Conservation (phyloP, 2,888 invertebrate genomes). For the Octodonta nipae region DNA sequence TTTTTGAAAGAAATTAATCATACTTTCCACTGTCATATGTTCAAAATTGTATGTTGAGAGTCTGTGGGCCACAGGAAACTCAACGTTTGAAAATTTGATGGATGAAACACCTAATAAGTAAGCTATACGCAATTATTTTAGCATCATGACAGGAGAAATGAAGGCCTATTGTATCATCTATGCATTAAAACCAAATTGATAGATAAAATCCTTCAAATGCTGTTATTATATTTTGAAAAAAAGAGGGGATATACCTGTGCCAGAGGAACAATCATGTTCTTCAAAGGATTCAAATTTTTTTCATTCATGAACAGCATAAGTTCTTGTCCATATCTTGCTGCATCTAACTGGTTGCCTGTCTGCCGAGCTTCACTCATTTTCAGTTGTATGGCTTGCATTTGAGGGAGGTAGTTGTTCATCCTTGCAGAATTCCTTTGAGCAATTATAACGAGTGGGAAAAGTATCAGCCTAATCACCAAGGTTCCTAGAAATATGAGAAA, state of each 20-base stretch:
- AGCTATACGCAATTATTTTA: too few species aligned
- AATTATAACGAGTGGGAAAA: conserved; percentile 78
- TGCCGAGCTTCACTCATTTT: conserved; percentile 79
- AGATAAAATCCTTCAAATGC: too few species aligned
- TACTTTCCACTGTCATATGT: too few species aligned
- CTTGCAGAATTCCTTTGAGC: conserved; percentile 67
- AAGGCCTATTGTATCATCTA: too few species aligned
- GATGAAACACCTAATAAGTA: too few species aligned
- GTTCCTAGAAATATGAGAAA: conserved; percentile 46
- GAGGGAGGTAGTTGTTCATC: conserved; percentile 77
- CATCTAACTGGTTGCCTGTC: conserved; percentile 63
- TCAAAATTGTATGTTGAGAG: too few species aligned
- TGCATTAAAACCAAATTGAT: too few species aligned
- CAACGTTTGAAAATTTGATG: too few species aligned
- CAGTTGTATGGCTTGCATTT: conserved; percentile 64
- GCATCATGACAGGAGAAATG: too few species aligned
- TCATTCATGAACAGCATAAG: conserved; percentile 71
- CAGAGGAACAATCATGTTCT: conserved; percentile 62
- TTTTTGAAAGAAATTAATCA: too few species aligned
- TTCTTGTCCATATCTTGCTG: conserved; percentile 62
- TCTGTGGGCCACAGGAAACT: too few species aligned
- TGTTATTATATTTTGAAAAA: too few species aligned
- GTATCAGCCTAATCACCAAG: conserved; percentile 51
- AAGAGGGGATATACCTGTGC: conserved; percentile 62
- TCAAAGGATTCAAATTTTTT: conserved; percentile 66